Evolutionary conservation across 2,888 invertebrate genomes (phyloP).

Genomic region (Thymelicus acteon): DNA sequence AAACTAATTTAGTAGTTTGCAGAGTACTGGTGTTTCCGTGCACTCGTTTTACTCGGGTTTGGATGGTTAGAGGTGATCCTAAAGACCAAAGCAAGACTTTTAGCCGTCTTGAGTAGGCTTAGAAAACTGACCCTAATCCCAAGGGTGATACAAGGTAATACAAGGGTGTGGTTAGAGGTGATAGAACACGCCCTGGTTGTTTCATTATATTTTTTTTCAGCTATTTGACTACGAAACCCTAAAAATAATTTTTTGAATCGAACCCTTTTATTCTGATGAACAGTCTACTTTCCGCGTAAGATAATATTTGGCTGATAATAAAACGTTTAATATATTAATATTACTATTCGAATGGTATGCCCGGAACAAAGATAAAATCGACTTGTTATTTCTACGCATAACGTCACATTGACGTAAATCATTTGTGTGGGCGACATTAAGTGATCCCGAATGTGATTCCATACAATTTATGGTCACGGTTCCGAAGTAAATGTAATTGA

Average conservation of each 20-base stretch:
- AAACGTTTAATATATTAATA: constrained; percentile 21
- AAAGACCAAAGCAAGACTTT: too few relatives aligned
- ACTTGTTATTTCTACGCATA: constrained; percentile 25
- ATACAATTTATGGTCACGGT: constrained; percentile 39
- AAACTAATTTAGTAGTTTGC: neutral
- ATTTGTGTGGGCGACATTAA: constrained; percentile 35
- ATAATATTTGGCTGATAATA: neutral
- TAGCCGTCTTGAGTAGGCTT: too few relatives aligned
- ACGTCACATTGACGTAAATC: constrained; percentile 38
- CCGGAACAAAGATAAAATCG: constrained; percentile 16
- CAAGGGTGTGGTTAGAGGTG: too few relatives aligned
- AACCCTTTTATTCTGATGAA: too few relatives aligned
- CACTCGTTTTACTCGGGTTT: too few relatives aligned
- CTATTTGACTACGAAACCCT: too few relatives aligned
- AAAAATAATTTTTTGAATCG: too few relatives aligned
- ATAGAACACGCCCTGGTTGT: too few relatives aligned
- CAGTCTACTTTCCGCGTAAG: neutral
- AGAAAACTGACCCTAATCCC: too few relatives aligned
- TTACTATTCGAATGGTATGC: constrained; percentile 25
- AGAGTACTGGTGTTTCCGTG: neutral
- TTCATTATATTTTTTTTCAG: too few relatives aligned
- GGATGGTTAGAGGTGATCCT: too few relatives aligned
- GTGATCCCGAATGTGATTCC: constrained; percentile 42
- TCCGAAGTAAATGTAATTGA: constrained; percentile 42
- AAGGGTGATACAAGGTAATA: too few relatives aligned